Evolutionary conservation across 2,888 invertebrate genomes (phyloP), one percentile per base, ranked within the genome.

Genomic region (Hypsopygia costalis): DNA sequence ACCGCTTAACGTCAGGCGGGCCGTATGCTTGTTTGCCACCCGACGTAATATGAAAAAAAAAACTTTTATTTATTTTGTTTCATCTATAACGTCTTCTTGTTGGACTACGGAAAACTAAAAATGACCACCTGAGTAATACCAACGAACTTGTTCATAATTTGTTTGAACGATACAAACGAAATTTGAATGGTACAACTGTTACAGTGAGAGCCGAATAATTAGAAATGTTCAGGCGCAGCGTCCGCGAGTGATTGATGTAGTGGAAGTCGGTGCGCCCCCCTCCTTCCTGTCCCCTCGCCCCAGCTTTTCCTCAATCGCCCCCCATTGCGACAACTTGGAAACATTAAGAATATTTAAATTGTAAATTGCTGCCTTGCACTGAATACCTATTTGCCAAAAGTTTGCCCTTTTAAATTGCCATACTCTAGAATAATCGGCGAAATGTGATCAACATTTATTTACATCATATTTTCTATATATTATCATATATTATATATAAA

Each of bases 301-400:
- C 51, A 11, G 4, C 46, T 45, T 40, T 59, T 56, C 54, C 16
- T 16, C 52, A 50, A 49, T 52, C 51, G 44, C 49, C 52, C 48
- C 55, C 54, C 62, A 55, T 58, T 52, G 69, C 77, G 82, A 79
- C 81, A 79, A 82, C 87, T 85, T 75, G 81, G 80, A 74, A 81
- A 87, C 87, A 88, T 88, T 86, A 87, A 82, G 79, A 83, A 86
- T 85, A 88, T 88, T 88, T 87, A 85, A 86, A 88, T 86, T 87
- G 82, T 85, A 87, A 86, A 87, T 88, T 85, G 70, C 80, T 81
- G 68, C 60, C 78, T 78, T 81, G 85, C 80, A 86, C 83, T 85
- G 87, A 88, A 86, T 85, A 86, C 85, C 82, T 82, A 86, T 81
- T 81, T 74, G 70, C 61, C 61, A 54, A 75, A 81, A 81, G 67